Evolutionary conservation across 2,888 invertebrate species (phyloP), one percentile per base, ranked within the genome.

Genomic region (Troides oblongomaculatus): DNA sequence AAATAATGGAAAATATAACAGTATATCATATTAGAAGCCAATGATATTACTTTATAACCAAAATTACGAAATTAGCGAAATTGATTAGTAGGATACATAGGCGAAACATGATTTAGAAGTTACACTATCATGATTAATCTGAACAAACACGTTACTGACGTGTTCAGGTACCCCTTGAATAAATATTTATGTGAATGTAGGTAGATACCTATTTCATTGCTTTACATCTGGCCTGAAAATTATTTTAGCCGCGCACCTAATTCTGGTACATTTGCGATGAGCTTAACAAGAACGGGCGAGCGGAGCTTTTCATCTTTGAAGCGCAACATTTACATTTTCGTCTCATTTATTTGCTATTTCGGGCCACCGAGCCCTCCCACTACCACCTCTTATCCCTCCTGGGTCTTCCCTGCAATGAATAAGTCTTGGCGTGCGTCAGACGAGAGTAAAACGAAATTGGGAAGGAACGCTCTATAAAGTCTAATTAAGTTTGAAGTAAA

Each of bases 341-440:
- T 91, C 92, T 92, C 92, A 92, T 92, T 92, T 92, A 92, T 92
- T 91, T 91, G 92, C 92, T 92, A 92, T 92, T 92, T 92, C 90
- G 90, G 87, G 90, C 87, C 83, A 85, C 79, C 81, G 69, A 81
- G 78, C 81, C 78, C 82, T 78, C 81, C 78, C 80, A 75, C 78
- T 72, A 75, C 76, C 78, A 73, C 75, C 74, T 72, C 74, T 70
- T 68, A 79, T 81, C 83, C 82, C 53, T 79, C 83, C 74, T 73
- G 77, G 79, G 80, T 82, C 85, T 81, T 83, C 84, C 81, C 85
- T 84, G 87, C 88, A 89, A 88, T 89, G 90, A 91, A 91, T 89
- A 92, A 92, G 87, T 90, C 90, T 88, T 83, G 80, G 85, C 85
- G 86, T 87, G 88, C 90, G 87, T 89, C 89, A 88, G 88, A 85